phyloP scores from a whole-genome alignment of 1,140 invertebrate species.

The Babylonia areolata region DNA sequence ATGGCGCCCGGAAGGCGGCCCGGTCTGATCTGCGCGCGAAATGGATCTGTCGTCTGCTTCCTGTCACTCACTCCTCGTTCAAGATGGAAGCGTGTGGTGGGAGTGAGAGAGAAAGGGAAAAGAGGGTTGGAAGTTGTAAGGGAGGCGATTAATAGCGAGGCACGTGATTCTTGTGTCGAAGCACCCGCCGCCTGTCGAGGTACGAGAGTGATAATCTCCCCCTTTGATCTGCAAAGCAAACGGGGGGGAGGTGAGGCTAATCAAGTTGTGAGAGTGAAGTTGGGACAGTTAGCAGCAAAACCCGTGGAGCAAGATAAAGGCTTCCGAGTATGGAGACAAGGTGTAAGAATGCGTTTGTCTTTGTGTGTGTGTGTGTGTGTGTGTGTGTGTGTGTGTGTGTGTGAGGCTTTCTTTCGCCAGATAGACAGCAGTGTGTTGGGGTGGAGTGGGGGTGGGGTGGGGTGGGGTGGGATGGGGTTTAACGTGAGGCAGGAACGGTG shows the following conservation, averaged over 20 bases:
- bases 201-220: neutral
- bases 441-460: too few relatives aligned
- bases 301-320: neutral
- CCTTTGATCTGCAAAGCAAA: neutral
- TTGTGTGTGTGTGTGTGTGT: too few relatives aligned
- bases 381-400: too few relatives aligned
- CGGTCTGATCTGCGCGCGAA: neutral
- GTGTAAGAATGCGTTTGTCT: constrained; percentile 11
- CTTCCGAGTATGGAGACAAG: neutral
- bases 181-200: neutral
- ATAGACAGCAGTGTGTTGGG: too few relatives aligned
- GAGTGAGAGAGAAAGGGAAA: neutral
- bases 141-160: neutral
- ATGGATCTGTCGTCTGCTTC: constrained; percentile 11
- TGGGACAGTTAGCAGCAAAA: neutral
- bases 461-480: too few relatives aligned
- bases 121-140: too few relatives aligned
- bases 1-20: neutral
- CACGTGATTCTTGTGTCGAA: neutral
- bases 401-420: too few relatives aligned
- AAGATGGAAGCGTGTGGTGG: neutral
- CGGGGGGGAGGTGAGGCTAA: neutral
- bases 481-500: too few relatives aligned
- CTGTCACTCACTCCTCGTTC: neutral
- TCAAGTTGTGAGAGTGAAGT: neutral